A percentile compares a stretch with the other conserved stretches of the same genome.
These are phyloP conservation scores for Scaptomyza graminum DNA, from an alignment of 1,140 invertebrate genomes.

Conservation along the genomic window DNA sequence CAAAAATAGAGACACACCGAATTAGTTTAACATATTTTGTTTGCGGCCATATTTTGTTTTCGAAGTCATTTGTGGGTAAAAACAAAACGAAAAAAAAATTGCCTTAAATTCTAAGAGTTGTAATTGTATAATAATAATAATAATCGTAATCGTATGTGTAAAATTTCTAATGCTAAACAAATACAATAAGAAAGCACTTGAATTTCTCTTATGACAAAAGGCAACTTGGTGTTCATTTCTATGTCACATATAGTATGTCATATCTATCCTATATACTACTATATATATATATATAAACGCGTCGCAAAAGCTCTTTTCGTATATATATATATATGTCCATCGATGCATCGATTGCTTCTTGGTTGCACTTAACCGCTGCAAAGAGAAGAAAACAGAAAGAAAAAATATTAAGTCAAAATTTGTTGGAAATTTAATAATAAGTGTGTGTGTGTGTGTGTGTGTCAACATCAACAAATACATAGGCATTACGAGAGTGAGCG, in stretches of 20 bases:
- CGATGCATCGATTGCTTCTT: background rate
- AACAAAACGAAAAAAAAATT: conserved; percentile 14
- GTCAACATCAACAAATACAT: conserved; percentile 21
- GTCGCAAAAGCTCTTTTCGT: background rate
- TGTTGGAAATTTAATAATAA: background rate
- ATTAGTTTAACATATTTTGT: conserved; percentile 4
- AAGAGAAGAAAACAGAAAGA: conserved; percentile 1
- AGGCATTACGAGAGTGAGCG: conserved; percentile 9
- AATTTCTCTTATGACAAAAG: conserved; percentile 67
- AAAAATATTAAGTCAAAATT: background rate
- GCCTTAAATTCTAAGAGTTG: conserved; percentile 25
- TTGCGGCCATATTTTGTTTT: conserved; percentile 3
- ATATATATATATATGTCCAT: background rate
- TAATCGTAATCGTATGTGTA: too few relatives aligned
- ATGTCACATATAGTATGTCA: conserved; percentile 6
- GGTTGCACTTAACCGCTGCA: conserved; percentile 32
- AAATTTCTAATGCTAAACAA: conserved; percentile 35
- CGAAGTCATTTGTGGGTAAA: conserved; percentile 15
- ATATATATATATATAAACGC: background rate
- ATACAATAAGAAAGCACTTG: conserved; percentile 69
- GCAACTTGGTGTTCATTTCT: conserved; percentile 66
- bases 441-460: background rate
- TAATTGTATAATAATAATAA: background rate
- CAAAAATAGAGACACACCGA: conserved; percentile 16
- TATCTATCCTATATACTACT: too few relatives aligned